Evolutionary conservation across 2,113 vertebrate genomes (phyloP).

Genomic region (Odobenus rosmarus): DNA sequence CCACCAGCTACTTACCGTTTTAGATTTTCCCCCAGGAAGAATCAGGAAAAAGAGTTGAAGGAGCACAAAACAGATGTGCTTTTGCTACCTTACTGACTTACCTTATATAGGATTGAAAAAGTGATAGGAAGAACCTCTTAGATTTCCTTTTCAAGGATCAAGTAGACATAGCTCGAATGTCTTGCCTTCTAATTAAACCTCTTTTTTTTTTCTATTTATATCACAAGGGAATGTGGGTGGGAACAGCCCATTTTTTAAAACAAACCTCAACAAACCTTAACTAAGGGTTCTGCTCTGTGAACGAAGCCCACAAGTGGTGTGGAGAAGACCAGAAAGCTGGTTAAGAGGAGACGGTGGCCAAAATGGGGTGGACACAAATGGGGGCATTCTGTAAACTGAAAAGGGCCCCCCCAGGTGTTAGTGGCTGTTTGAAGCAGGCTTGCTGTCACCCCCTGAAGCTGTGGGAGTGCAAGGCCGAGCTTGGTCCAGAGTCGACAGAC

Average conservation of each 20-base stretch:
- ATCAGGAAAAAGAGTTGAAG: constrained; percentile 80
- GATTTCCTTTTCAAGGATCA: constrained; percentile 93
- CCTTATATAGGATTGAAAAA: constrained; percentile 93
- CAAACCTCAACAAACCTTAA: constrained; percentile 69
- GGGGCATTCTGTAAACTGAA: background rate
- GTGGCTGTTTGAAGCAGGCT: background rate
- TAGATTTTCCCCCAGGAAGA: constrained; percentile 81
- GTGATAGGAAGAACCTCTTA: constrained; percentile 92
- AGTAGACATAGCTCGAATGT: constrained; percentile 91
- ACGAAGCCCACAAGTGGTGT: background rate
- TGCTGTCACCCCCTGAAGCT: background rate
- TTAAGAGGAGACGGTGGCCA: background rate
- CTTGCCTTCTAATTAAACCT: constrained; percentile 92
- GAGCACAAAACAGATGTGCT: constrained; percentile 68
- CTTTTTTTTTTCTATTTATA: constrained; percentile 90
- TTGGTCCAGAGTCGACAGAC: constrained; percentile 42
- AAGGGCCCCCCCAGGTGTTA: background rate
- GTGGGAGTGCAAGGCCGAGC: background rate
- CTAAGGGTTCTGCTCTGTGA: constrained; percentile 67
- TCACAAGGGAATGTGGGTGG: constrained; percentile 78
- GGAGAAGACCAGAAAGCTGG: background rate
- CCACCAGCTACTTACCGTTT: constrained; percentile 80
- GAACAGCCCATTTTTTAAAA: constrained; percentile 61
- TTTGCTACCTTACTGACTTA: constrained; percentile 64
- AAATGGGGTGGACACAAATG: background rate